These are phyloP conservation scores for Eilema depressum DNA, from an alignment of 2,888 invertebrate genomes.

Conservation along the genomic window DNA sequence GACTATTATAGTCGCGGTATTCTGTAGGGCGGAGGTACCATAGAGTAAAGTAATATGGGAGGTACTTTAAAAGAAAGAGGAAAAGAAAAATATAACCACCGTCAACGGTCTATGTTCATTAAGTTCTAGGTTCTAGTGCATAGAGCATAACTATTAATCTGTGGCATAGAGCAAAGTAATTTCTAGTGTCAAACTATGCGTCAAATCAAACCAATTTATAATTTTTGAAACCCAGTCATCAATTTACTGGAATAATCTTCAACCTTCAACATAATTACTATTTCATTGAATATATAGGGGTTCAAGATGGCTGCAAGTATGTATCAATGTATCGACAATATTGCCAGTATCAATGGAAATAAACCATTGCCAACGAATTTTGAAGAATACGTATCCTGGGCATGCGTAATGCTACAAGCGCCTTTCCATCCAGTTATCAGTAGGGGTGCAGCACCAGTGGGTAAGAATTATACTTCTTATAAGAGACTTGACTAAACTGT, in stretches of 20 bases:
- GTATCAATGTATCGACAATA: neutral
- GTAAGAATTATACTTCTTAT: neutral
- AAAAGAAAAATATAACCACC: neutral
- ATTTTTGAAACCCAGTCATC: neutral
- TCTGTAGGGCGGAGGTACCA: no score
- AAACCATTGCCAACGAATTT: constrained; percentile 9
- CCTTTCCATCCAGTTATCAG: neutral
- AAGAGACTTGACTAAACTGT: no score
- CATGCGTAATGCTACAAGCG: neutral
- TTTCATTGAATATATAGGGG: neutral
- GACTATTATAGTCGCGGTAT: no score
- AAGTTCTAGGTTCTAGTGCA: no score
- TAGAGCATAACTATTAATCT: no score
- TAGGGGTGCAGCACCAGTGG: neutral
- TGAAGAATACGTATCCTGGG: constrained; percentile 5
- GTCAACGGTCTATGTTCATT: neutral
- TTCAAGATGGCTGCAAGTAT: neutral
- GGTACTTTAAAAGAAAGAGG: neutral
- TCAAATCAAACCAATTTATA: neutral
- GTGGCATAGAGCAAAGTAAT: no score
- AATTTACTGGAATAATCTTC: neutral
- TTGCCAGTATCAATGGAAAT: neutral
- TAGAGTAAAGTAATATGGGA: no score
- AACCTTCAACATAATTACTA: neutral
- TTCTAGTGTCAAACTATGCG: neutral